Conservation (phyloP, 2,797 vertebrate species). For the Mus spretus region DNA sequence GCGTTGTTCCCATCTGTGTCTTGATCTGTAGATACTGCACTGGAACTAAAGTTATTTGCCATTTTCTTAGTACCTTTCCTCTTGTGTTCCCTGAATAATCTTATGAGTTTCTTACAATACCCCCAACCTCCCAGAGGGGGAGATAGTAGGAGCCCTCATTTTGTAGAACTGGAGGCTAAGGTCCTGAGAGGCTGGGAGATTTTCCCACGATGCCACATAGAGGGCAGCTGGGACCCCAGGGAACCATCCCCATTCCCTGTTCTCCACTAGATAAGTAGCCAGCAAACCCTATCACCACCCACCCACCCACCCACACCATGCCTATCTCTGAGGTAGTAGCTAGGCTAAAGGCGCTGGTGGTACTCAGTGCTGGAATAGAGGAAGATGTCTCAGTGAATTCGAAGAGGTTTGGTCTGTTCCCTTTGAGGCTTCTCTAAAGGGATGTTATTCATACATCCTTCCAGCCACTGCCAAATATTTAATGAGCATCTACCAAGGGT, state of each 20-base stretch:
- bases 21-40: background rate
- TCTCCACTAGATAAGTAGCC: background rate
- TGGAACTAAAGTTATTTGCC: background rate
- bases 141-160: background rate
- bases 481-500: background rate
- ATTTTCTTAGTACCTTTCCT: background rate
- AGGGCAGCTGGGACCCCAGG: background rate
- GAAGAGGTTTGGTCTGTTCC: background rate
- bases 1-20: too few relatives aligned
- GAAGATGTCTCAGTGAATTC: background rate
- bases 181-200: background rate
- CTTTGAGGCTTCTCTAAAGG: slow-evolving; percentile 11
- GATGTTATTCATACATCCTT: background rate
- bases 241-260: background rate
- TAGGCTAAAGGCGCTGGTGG: background rate
- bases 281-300: background rate
- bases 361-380: background rate
- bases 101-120: background rate
- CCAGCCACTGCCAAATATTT: background rate
- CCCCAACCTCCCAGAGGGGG: too few relatives aligned
- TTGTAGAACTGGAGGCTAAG: too few relatives aligned
- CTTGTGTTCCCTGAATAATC: background rate
- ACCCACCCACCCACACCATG: rapidly evolving
- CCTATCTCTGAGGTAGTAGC: background rate
- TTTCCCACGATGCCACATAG: background rate